Percentiles rank a stretch among this genome's conserved stretches.
These are phyloP conservation scores for Phyllotreta striolata DNA, from an alignment of 2,888 invertebrate genomes.

Conservation along the genomic window DNA sequence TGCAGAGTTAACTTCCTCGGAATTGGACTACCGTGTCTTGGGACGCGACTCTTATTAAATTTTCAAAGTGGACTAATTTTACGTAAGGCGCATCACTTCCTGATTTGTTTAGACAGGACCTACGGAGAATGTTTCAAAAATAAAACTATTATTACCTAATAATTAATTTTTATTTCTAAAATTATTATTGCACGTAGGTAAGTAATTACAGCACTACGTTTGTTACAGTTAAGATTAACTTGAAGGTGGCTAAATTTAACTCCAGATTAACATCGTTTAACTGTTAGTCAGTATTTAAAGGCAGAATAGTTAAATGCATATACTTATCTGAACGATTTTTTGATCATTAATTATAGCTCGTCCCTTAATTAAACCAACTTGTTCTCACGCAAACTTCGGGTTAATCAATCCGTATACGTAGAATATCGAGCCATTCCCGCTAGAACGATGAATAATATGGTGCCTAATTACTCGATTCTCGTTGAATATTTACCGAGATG, in stretches of 20 bases:
- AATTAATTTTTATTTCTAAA: too few relatives aligned
- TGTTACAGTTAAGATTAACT: too few relatives aligned
- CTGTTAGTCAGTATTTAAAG: too few relatives aligned
- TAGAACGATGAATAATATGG: slow-evolving; percentile 19
- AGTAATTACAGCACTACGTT: too few relatives aligned
- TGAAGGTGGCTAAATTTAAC: too few relatives aligned
- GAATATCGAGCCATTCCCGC: background rate
- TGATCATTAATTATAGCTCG: slow-evolving; percentile 20
- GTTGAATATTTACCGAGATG: slow-evolving; percentile 18
- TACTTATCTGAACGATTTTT: background rate
- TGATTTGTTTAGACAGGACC: background rate
- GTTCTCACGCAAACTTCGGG: slow-evolving; percentile 26
- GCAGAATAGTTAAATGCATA: background rate
- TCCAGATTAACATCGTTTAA: too few relatives aligned
- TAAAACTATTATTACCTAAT: background rate
- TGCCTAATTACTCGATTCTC: slow-evolving; percentile 24
- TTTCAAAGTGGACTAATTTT: slow-evolving; percentile 8
- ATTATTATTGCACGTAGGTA: too few relatives aligned
- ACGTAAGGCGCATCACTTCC: background rate
- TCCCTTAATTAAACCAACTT: slow-evolving; percentile 19
- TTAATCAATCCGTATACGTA: slow-evolving; percentile 28
- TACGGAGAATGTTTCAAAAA: background rate
- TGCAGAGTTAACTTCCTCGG: slow-evolving; percentile 3
- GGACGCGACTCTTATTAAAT: slow-evolving; percentile 9
- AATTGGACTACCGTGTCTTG: slow-evolving; percentile 4